Base-by-base conservation (phyloP, 1,140 invertebrate genomes). In the Drosophila tristis region DNA sequence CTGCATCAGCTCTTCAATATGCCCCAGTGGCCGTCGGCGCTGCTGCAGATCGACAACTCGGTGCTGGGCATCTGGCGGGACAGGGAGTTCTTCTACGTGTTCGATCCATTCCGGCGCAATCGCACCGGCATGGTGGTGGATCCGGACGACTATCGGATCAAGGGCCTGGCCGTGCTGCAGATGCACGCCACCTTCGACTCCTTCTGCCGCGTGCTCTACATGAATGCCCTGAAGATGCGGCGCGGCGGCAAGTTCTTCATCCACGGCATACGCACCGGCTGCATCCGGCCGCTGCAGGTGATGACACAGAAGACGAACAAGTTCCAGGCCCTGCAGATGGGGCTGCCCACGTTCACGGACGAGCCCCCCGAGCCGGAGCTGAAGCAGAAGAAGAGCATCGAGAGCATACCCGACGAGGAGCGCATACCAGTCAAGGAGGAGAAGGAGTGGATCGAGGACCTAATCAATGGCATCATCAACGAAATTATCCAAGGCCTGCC, bases 1-100 rank as follows among this genome's bases (percentile, higher is more conserved):
- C 48, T 93, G 35, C 81, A 90, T 16, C 73, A 91, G 15, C 91
- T 93, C 13, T 91, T 91, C 43, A 62, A 63, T 20, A 90, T 92
- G 53, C 79, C 90, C 13, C 90, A 89, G 16, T 92, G 92, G 87
- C 92, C 91, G 0, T 84, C 91, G 15, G 93, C 82, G 0, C 62
- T 93, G 15, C 68, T 93, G 0, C 92, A 93, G 71, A 92, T 93
- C 42, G 92, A 91, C 16, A 92, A 90, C 45, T 91, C 71, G 0
- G 81, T 90, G 9, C 11, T 93, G 16, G 92, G 90, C 0, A 57
- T 93, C 31, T 93, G 93, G 93, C 86, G 91, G 0, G 92, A 93
- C 62, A 65, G 86, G 5, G 91, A 93, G 25, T 92, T 92, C 73
- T 93, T 91, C 65, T 93, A 92, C 54, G 91, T 89, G 9, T 93